Base-by-base conservation (phyloP, 2,113 vertebrate genomes). In the Hippocampus comes region DNA sequence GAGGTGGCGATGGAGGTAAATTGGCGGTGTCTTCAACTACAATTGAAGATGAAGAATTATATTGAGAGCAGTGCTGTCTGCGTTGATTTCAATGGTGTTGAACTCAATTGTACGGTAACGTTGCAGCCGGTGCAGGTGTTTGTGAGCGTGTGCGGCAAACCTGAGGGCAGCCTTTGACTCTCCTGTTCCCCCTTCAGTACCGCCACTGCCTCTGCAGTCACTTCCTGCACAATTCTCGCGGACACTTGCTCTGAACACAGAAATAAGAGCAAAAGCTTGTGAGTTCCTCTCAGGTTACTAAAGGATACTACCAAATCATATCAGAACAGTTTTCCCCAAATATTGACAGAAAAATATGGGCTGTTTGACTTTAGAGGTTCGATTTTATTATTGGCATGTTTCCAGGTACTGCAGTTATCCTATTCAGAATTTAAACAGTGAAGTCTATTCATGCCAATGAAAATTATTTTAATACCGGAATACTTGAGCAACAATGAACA, bases 171-270 rank as follows among this genome's bases (percentile, higher is more conserved):
- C 82, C 93, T 91, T 84, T 93, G 95, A 57, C 94, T 94, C 77
- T 97, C 97, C 89, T 99, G 96, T 87, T 99, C 97, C 5, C 95
- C 95, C 91, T 97, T 99, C 84, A 99, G 93, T 53, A 99, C 97
- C 0, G 97, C 97, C 79, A 99, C 97, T 76, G 97, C 97, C 90
- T 99, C 97, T 18, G 97, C 97, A 5, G 97, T 99, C 84, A 99
- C 97, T 89, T 99, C 97, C 92, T 99, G 96, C 74, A 99, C 97
- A 84, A 99, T 99, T 83, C 97, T 94, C 0, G 97, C 97, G 61
- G 97, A 99, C 80, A 99, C 95, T 93, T 98, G 96, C 83, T 99
- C 97, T 99, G 91, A 87, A 79, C 27, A 73, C 25, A 80, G 9
- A 81, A 43, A 74, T 4, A 66, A 8, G 23, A n/a, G 46, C 1